Evolutionary conservation across 1,140 invertebrate species (phyloP), one percentile per base, ranked within the genome.

Genomic region (Diabrotica undecimpunctata): DNA sequence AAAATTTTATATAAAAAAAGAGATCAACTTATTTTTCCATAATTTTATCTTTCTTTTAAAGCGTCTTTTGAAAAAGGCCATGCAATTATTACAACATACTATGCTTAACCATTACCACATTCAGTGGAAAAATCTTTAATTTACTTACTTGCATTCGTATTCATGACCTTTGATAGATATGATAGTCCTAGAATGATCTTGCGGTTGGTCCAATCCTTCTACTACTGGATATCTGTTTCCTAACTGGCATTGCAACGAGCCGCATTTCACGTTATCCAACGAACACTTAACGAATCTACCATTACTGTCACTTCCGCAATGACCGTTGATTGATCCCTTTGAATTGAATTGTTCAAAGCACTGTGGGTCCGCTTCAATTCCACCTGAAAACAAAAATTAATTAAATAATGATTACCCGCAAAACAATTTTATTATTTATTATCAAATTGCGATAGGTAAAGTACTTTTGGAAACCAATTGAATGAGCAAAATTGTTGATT

Each of bases 341-440:
- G 92, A 90, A 79, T 98, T 98, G 80, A 96, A 97, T 75, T 94
- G 88, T 66, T 95, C 90, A 79, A 91, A 98, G 81, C 95, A 98
- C 69, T 94, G 86, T 53, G 86, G 83, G 75, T 96, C 92, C 3
- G 90, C 91, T 0, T 87, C 87, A 58, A 84, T 80, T 1, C 89
- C 88, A 6, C 89, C 90, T 83, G 67, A 8, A 72, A 71, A 55
- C n/a, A 3, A 46, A 25, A 6, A 57, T 25, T 25, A 2, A 25
- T 25, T 25, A 25, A 4, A 25, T 25, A 25, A 25, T 4, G 25
- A 25, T 25, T 25, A 25, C 25, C 1, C 1, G 25, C 25, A 25
- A 4, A 25, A 25, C 4, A 1, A 25, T 25, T 25, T 25, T 2
- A 4, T 2, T 25, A 25, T 25, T 25, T 25, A 4, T 2, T 25